Percentiles rank a stretch among this genome's conserved stretches.
phyloP scores from a whole-genome alignment of 2,113 vertebrate genomes.

The Corythornis cristatus region DNA sequence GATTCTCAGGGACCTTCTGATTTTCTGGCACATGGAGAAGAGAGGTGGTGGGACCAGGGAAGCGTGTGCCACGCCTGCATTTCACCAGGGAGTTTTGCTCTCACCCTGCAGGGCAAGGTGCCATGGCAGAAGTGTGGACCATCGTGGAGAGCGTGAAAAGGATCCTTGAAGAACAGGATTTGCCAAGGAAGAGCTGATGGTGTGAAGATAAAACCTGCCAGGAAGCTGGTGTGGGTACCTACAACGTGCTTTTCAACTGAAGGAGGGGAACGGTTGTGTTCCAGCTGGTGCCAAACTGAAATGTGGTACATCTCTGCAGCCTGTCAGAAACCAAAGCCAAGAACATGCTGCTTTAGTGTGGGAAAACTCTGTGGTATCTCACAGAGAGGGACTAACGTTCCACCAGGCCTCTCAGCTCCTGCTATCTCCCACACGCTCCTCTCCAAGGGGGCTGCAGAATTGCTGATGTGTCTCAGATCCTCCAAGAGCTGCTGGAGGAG shows the following conservation, averaged over 20 bases:
- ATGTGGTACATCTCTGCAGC: background rate
- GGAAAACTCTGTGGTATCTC: background rate
- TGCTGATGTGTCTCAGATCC: background rate
- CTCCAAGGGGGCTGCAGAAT: background rate
- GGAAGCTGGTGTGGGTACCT: background rate
- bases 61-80: rapidly evolving
- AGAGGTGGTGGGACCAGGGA: background rate
- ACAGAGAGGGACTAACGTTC: background rate
- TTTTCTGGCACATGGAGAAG: background rate
- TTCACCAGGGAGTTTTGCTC: background rate
- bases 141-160: slow-evolving; percentile 82
- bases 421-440: background rate
- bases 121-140: slow-evolving; percentile 92
- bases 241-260: background rate
- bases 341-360: background rate
- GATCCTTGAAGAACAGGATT: slow-evolving; percentile 25
- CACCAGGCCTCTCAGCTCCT: background rate
- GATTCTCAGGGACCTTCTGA: background rate
- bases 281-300: background rate
- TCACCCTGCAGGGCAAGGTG: slow-evolving; percentile 84
- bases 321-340: background rate
- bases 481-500: background rate
- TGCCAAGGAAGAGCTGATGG: slow-evolving; percentile 24
- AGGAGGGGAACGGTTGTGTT: background rate
- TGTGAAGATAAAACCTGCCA: background rate